Evolutionary conservation across 2,113 vertebrate species (phyloP), one percentile per base, ranked within the genome.

Genomic region (Odontophorus gujanensis): DNA sequence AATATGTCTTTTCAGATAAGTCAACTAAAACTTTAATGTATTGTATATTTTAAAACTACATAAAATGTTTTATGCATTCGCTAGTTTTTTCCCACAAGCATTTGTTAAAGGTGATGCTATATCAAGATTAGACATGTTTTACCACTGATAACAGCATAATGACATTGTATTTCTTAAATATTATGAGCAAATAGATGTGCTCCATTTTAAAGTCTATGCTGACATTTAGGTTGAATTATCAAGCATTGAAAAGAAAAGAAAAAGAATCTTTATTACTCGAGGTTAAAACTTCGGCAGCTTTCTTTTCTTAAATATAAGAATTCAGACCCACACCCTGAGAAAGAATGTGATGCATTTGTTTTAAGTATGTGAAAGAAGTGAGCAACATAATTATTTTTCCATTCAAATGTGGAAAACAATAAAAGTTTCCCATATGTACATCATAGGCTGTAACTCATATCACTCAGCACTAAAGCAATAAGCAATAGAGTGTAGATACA

Each of bases 1-100:
- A 98, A 97, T 96, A 96, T 98, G 96, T 98, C 97, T 98, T 97
- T 97, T 97, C 97, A 97, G 97, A 98, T 98, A 98, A 98, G 97
- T 98, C 97, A 98, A 97, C 97, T 97, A 97, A 98, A 97, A 97
- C 97, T 98, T 98, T 98, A 97, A 98, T 97, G 95, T 97, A 96
- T 95, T 98, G 96, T 97, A 98, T 98, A 97, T 98, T 98, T 97
- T 98, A 97, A 98, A 97, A 97, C 96, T 96, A 96, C 90, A 97
- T 98, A 97, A 97, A 98, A 97, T 97, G 95, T 96, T 97, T 97
- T 97, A 97, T 98, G 97, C 95, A 97, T 98, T 97, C 0, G 75
- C 94, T 96, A 86, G 85, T 87, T 97, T 93, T 96, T 93, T 68
- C 94, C 90, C 90, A 89, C 91, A 90, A 93, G 93, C 96, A 95